Percentiles rank a stretch among this genome's conserved stretches.
phyloP scores from a whole-genome alignment of 2,113 vertebrate species.

The Catharus minimus region DNA sequence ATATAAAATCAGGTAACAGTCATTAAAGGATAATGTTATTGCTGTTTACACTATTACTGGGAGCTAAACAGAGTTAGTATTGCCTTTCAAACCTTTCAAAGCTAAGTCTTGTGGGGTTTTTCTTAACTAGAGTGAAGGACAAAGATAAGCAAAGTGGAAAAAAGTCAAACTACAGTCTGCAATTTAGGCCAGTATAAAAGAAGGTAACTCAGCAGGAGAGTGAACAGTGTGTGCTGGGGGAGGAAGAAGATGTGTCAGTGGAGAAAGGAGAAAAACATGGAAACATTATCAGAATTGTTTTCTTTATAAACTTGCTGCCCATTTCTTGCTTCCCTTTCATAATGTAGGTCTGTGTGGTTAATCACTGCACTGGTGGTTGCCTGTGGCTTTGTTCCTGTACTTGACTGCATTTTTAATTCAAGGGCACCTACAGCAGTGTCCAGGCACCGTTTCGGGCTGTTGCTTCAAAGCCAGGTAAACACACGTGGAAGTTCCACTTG shows the following conservation, averaged over 20 bases:
- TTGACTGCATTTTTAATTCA: background rate
- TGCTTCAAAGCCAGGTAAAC: background rate
- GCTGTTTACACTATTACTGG: background rate
- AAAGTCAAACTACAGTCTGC: background rate
- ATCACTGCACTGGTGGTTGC: background rate
- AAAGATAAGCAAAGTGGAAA: background rate
- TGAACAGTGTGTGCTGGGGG: background rate
- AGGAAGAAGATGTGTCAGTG: background rate
- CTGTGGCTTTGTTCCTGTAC: conserved; percentile 9
- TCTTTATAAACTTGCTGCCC: background rate
- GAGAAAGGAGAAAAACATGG: background rate
- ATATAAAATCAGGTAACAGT: background rate
- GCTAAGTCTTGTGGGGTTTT: background rate
- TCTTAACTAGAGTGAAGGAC: background rate
- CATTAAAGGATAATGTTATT: background rate
- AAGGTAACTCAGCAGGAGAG: background rate
- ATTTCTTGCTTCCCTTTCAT: background rate
- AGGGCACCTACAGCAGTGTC: conserved; percentile 7
- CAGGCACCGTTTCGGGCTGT: background rate
- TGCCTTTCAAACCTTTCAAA: background rate
- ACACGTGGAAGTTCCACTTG: background rate
- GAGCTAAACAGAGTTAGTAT: background rate
- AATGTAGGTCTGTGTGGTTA: background rate
- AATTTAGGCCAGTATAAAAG: background rate
- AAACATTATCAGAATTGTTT: background rate